Evolutionary conservation across 2,113 vertebrate species (phyloP).

Genomic region (Acanthisitta chloris): DNA sequence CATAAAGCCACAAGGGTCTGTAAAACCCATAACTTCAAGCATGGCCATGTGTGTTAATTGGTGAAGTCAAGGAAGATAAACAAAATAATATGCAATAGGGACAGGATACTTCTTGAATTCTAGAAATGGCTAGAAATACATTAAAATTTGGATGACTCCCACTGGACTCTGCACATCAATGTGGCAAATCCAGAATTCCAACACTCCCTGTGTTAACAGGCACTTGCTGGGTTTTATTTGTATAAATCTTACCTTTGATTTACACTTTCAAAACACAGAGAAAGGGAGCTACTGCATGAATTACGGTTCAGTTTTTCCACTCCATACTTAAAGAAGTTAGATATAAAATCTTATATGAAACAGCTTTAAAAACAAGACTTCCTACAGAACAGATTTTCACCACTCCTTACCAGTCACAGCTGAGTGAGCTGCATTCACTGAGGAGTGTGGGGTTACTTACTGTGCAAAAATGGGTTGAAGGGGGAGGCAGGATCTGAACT

Average conservation of each 20-base stretch:
- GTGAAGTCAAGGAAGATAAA: slow-evolving; percentile 47
- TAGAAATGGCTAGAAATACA: not conserved
- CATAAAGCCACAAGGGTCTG: slow-evolving; percentile 12
- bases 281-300: not conserved
- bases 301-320: slow-evolving; percentile 37
- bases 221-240: slow-evolving; percentile 31
- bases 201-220: not conserved
- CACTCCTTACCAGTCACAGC: not conserved
- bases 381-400: not conserved
- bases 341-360: slow-evolving; percentile 37
- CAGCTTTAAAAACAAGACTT: slow-evolving; percentile 49
- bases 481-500: not conserved
- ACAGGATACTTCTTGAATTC: slow-evolving; percentile 14
- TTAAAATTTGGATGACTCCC: slow-evolving; percentile 35
- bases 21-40: slow-evolving; percentile 35
- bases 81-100: slow-evolving; percentile 27
- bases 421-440: not conserved
- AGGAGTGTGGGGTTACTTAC: not conserved
- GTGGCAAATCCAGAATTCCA: slow-evolving; percentile 48
- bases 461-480: not conserved
- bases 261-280: slow-evolving; percentile 48
- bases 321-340: not conserved
- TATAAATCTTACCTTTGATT: slow-evolving; percentile 39
- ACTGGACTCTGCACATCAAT: not conserved
- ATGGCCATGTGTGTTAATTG: slow-evolving; percentile 27